Base-by-base conservation (phyloP, 2,888 invertebrate genomes). In the Protodeltote pygarga region DNA sequence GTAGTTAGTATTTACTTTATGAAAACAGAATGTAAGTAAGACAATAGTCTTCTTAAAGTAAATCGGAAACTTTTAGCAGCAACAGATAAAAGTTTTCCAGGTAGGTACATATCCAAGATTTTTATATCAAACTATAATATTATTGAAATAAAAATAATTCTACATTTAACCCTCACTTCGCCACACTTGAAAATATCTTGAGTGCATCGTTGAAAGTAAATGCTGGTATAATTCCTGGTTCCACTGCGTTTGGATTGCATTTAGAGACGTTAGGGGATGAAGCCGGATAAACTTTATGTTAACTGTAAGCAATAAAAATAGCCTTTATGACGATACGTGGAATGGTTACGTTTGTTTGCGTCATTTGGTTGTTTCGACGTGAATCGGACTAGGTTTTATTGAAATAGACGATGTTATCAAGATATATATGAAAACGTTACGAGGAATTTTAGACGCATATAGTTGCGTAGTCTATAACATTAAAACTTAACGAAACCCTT, bases 201-300 rank as follows among this genome's bases (percentile, higher is more conserved):
- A 89, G 86, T 83, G 88, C 89, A 86, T 85, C 89, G 89, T 89
- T 90, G 89, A 89, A 86, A 89, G 87, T 89, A 89, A 90, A 90
- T 89, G 85, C 75, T 75, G 80, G 77, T 80, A 87, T 89, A 89
- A 89, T 90, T 91, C 75, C 83, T 80, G 75, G 73, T 87, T 84
- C 80, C 73, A 87, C 80, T 85, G 85, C 87, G 83, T 89, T 87
- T 78, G 85, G 86, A 90, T 89, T 89, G 89, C 90, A 88, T 89
- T 87, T 81, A 83, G 76, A 82, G 80, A 85, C 87, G 84, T 85
- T 81, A 74, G 78, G 80, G 89, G 88, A 89, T 89, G 88, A 85
- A 86, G 81, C 80, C 70, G 85, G 85, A 89, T 89, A 81, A 85
- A 87, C 74, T 91, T 90, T 89, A 89, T 89, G 87, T 86, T 85